These are phyloP conservation scores for Xestia rhomboidea DNA, from an alignment of 2,888 invertebrate species.

Conservation along the genomic window DNA sequence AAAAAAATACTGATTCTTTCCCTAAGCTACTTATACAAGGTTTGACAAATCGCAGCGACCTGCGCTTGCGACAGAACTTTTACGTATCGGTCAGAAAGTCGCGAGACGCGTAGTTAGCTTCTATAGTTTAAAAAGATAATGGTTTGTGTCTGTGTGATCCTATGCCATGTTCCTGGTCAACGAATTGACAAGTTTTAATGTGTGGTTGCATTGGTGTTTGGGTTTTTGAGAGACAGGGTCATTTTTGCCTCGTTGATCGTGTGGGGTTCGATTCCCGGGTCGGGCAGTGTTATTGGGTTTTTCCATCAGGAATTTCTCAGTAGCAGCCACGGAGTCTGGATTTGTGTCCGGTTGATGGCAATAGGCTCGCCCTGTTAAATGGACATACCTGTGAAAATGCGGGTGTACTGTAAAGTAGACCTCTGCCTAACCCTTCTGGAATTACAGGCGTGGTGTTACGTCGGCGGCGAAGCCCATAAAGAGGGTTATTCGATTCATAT, in stretches of 20 bases:
- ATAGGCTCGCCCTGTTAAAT: too few species aligned
- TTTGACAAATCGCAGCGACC: slow-evolving; percentile 31
- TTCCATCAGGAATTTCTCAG: too few species aligned
- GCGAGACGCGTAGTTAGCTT: slow-evolving; percentile 33
- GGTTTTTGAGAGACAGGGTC: slow-evolving; percentile 21
- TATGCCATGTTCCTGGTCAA: slow-evolving; percentile 53
- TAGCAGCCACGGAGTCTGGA: too few species aligned
- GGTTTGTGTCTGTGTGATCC: slow-evolving; percentile 60
- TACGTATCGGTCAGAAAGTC: slow-evolving; percentile 20
- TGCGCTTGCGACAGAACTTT: slow-evolving; percentile 46
- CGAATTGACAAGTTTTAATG: slow-evolving; percentile 59
- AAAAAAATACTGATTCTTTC: not conserved
- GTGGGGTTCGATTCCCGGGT: too few species aligned
- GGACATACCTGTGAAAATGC: too few species aligned
- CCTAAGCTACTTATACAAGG: not conserved
- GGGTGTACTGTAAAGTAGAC: too few species aligned
- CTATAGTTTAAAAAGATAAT: slow-evolving; percentile 36
- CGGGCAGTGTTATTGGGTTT: too few species aligned
- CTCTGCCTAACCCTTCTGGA: too few species aligned
- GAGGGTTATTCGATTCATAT: too few species aligned
- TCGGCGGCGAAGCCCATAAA: not conserved
- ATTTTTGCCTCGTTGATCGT: too few species aligned
- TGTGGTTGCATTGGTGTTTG: slow-evolving; percentile 46
- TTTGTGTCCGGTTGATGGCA: too few species aligned
- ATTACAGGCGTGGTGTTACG: too few species aligned